phyloP scores from a whole-genome alignment of 2,888 invertebrate species.

The Busseola fusca region DNA sequence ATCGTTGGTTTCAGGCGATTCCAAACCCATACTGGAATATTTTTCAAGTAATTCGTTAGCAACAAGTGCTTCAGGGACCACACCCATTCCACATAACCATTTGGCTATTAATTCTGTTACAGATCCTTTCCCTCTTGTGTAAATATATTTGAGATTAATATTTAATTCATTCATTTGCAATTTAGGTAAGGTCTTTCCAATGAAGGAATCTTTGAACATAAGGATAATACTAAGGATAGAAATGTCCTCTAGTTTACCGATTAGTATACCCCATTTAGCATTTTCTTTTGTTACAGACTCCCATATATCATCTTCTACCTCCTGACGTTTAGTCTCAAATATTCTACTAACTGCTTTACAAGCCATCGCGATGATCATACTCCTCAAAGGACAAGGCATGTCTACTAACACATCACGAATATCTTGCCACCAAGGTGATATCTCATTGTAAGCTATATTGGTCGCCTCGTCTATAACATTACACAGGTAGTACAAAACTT shows the following conservation, averaged over 20 bases:
- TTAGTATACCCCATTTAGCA: conserved; percentile 95
- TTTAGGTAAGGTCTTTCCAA: conserved; percentile 85
- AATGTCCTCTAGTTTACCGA: conserved; percentile 96
- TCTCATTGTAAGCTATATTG: conserved; percentile 91
- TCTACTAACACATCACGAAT: conserved; percentile 92
- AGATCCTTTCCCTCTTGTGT: conserved; percentile 92
- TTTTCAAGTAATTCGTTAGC: conserved; percentile 85
- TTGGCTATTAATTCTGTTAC: conserved; percentile 96
- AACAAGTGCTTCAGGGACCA: conserved; percentile 90
- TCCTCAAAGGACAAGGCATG: conserved; percentile 92
- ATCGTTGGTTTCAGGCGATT: conserved; percentile 62
- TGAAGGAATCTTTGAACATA: conserved; percentile 83
- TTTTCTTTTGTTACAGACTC: conserved; percentile 95
- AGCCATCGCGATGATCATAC: conserved; percentile 94
- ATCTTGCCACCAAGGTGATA: conserved; percentile 95
- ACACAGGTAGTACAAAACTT: conserved; percentile 91
- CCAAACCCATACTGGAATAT: conserved; percentile 59
- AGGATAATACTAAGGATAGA: conserved; percentile 93
- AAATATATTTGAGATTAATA: conserved; percentile 91
- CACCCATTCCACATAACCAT: conserved; percentile 94
- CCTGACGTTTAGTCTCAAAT: conserved; percentile 80
- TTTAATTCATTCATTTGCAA: conserved; percentile 88
- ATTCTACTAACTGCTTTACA: conserved; percentile 92
- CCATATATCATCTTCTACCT: conserved; percentile 91
- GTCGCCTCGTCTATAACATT: conserved; percentile 90